A percentile compares a stretch with the other conserved stretches of the same genome.
These are phyloP conservation scores for Corythornis vintsioides DNA, from an alignment of 2,113 vertebrate genomes.

Conservation along the genomic window DNA sequence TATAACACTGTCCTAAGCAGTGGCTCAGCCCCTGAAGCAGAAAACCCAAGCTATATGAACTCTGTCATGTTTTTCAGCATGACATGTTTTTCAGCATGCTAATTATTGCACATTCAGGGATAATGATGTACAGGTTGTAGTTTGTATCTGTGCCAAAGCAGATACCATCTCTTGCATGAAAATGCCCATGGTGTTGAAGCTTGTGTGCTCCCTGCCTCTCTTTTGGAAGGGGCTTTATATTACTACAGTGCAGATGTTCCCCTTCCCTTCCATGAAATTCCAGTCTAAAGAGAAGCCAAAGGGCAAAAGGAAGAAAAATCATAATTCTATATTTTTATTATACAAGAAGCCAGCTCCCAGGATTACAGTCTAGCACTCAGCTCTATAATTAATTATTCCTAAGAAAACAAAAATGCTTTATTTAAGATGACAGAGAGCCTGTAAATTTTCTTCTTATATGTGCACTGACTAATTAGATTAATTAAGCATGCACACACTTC, in stretches of 20 bases:
- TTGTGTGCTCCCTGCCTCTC: background rate
- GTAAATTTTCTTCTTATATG: conserved; percentile 78
- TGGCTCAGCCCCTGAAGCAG: background rate
- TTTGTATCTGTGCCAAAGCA: background rate
- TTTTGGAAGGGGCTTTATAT: conserved; percentile 36
- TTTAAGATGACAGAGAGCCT: conserved; percentile 76
- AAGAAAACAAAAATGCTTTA: conserved; percentile 80
- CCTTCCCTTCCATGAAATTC: background rate
- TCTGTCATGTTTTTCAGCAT: background rate
- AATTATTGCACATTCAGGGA: conserved; percentile 16
- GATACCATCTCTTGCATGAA: background rate
- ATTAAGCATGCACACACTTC: conserved; percentile 77
- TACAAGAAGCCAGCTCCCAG: conserved; percentile 42
- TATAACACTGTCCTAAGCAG: background rate
- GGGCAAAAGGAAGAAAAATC: conserved; percentile 1
- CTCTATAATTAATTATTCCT: conserved; percentile 74
- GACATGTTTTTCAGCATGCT: background rate
- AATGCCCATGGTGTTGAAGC: background rate
- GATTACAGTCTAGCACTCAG: conserved; percentile 53
- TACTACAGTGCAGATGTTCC: background rate
- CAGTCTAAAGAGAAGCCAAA: conserved; percentile 36
- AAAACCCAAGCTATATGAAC: background rate
- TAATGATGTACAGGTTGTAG: background rate
- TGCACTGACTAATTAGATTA: conserved; percentile 83
- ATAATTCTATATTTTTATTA: conserved; percentile 39